Evolutionary conservation across 2,113 vertebrate species (phyloP), one percentile per base, ranked within the genome.

Genomic region (Pontoporia blainvillei): DNA sequence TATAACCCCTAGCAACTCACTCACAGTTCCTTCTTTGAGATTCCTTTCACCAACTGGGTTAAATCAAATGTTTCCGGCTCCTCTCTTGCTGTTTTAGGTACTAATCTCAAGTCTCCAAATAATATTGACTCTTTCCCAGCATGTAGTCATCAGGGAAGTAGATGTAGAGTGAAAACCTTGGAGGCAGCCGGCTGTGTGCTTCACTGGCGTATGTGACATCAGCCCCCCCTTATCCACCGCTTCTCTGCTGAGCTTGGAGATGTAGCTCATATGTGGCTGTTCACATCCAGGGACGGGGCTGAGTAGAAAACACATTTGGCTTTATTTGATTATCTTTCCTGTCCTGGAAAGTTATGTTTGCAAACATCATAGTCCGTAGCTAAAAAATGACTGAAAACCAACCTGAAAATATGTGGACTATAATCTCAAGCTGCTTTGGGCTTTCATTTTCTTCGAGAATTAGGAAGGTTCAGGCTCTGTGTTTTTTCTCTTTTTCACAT

Each of bases 31-130:
- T 31, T 66, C 31, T n/a, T 31, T 49, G 18, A 72, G 20, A 31
- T 72, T 66, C 18, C 34, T 54, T 59, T 46, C 64, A 52, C 13
- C 64, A 54, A 41, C 1, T 44, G 54, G 39, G 29, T 81, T 46
- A 41, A 64, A 61, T 83, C 72, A 61, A 61, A 31, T 41, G 27
- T 72, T 93, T 72, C 61, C 64, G 85, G 62, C 2, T 29, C 36
- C 29, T 46, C 17, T 84, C 39, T 69, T 86, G 46, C 18, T 76
- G 18, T 29, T 34, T 73, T 49, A 52, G 36, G 36, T 78, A 46
- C 49, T 87, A 91, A 96, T 64, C 79, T 49, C 39, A 34, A 54
- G 18, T 61, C 69, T 93, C 95, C 73, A 81, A 90, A 92, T 95
- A 91, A 86, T 89, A 49, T 11, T 62, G 85, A 59, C 52, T 88